phyloP scores from a whole-genome alignment of 2,113 vertebrate genomes.

The Ptychochromis oligacanthus region DNA sequence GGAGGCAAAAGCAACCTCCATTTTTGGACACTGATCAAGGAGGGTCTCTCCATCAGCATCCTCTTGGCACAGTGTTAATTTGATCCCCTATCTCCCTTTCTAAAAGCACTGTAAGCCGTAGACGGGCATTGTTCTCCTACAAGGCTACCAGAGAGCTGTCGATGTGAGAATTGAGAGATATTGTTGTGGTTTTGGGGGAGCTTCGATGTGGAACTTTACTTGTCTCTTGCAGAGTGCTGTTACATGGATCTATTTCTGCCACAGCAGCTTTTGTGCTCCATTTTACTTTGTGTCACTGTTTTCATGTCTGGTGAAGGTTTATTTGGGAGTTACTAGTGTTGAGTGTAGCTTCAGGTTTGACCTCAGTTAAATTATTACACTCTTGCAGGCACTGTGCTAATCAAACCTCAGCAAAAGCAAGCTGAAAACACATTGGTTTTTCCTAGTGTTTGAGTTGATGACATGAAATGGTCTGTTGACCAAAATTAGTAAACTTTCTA shows the following conservation, averaged over 20 bases:
- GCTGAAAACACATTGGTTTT: not conserved
- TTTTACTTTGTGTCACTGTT: not conserved
- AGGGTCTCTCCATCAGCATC: slow-evolving; percentile 33
- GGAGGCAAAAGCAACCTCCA: slow-evolving; percentile 38
- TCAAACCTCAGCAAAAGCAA: not conserved
- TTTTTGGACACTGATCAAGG: slow-evolving; percentile 62
- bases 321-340: not conserved
- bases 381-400: not conserved
- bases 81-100: slow-evolving; percentile 27
- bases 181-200: slow-evolving; percentile 29
- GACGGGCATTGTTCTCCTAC: slow-evolving; percentile 33
- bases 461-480: not conserved
- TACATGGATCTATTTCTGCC: slow-evolving; percentile 34
- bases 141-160: slow-evolving; percentile 4
- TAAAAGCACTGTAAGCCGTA: slow-evolving; percentile 29
- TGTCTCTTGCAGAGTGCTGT: slow-evolving; percentile 1
- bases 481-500: not conserved
- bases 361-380: not conserved
- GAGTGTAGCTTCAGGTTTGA: not conserved
- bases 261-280: slow-evolving; percentile 1
- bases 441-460: not conserved
- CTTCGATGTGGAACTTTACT: slow-evolving; percentile 22
- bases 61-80: slow-evolving; percentile 44
- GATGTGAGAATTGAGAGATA: slow-evolving; percentile 21
- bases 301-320: not conserved